phyloP scores from a whole-genome alignment of 2,888 invertebrate genomes.

The Patella depressa region DNA sequence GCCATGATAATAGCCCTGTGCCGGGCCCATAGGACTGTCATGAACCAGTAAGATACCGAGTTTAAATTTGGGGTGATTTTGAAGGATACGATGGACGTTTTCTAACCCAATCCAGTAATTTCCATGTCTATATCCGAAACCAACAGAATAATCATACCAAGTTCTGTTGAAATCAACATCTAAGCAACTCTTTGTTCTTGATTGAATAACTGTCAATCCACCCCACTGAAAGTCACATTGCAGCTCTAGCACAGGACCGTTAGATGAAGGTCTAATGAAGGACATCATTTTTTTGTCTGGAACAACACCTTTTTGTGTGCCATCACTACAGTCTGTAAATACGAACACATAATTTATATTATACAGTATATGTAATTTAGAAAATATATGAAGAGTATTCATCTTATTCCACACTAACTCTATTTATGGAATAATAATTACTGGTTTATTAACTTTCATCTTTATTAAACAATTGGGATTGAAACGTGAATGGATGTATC shows the following conservation, averaged over 20 bases:
- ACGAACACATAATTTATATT: too few relatives aligned
- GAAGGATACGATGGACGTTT: neutral
- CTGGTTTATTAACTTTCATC: too few relatives aligned
- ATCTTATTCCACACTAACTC: too few relatives aligned
- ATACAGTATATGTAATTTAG: neutral
- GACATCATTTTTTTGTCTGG: neutral
- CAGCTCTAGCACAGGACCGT: neutral
- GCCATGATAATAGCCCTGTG: neutral
- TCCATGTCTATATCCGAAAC: neutral
- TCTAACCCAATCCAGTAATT: neutral
- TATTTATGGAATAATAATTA: too few relatives aligned
- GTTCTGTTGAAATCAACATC: constrained; percentile 8
- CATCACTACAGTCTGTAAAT: neutral
- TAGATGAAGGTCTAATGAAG: neutral
- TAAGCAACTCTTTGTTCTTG: neutral
- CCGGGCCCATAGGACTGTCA: neutral
- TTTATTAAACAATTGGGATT: too few relatives aligned
- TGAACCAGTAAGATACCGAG: neutral
- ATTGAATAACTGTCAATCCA: neutral
- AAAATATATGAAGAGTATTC: neutral
- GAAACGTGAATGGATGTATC: too few relatives aligned
- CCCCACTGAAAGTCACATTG: neutral
- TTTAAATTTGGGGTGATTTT: neutral
- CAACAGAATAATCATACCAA: neutral
- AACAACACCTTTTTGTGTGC: neutral